Conservation (phyloP, 2,797 vertebrate genomes). For the Trachurus trachurus region DNA sequence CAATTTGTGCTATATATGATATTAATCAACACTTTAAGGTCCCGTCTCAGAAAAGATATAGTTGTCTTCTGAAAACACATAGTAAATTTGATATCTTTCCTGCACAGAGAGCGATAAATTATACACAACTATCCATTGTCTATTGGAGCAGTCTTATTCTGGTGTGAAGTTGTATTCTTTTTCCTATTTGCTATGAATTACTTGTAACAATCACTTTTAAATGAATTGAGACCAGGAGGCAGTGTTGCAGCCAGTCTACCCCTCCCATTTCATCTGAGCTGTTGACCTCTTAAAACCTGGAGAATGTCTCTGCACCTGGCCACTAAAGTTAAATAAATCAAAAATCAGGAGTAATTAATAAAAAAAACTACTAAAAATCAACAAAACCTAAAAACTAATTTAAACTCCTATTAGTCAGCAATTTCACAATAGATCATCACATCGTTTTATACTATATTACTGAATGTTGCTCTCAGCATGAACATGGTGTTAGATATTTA, state of each 20-base stretch:
- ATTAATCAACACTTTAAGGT: slow-evolving; percentile 14
- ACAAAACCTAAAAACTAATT: not conserved
- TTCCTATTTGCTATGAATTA: slow-evolving; percentile 16
- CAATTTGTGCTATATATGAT: slow-evolving; percentile 2
- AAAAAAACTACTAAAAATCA: not conserved
- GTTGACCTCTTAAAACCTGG: not conserved
- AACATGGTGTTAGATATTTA: not conserved
- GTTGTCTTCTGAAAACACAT: slow-evolving; percentile 1
- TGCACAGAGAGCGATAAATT: not conserved
- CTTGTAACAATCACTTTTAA: slow-evolving; percentile 31
- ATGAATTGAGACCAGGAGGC: not conserved
- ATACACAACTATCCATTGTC: not conserved
- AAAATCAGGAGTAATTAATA: not conserved
- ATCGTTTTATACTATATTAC: not conserved
- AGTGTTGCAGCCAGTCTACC: not conserved
- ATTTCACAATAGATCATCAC: not conserved
- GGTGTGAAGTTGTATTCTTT: not conserved
- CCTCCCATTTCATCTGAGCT: not conserved
- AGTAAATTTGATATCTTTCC: not conserved
- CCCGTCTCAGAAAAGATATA: slow-evolving; percentile 13
- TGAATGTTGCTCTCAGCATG: not conserved
- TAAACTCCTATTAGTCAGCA: not conserved
- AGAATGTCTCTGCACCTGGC: not conserved
- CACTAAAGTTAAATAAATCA: not conserved
- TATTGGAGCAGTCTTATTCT: slow-evolving; percentile 1